phyloP scores from a whole-genome alignment of 2,888 invertebrate genomes.

The Lasioglossum oenotherae region DNA sequence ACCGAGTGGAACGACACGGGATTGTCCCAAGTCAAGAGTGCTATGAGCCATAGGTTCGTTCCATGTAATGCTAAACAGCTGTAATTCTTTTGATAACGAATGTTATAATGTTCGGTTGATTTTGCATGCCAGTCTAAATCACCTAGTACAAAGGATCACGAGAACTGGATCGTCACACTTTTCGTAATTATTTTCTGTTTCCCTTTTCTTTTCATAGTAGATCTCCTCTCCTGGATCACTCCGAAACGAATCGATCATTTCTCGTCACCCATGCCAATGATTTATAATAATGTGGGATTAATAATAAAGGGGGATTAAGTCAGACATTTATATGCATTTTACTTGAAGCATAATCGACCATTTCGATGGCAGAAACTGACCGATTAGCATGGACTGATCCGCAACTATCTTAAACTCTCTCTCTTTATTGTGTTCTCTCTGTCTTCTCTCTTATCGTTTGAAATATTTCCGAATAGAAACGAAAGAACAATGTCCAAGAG shows the following conservation, averaged over 20 bases:
- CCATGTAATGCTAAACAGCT: neutral
- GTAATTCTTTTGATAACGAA: neutral
- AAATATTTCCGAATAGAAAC: neutral
- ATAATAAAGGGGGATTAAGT: neutral
- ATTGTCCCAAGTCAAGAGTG: constrained; percentile 81
- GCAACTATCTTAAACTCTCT: neutral
- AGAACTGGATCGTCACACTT: constrained; percentile 62
- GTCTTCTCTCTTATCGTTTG: neutral
- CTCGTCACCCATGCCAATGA: neutral
- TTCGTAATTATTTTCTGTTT: constrained; percentile 70
- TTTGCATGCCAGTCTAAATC: constrained; percentile 73
- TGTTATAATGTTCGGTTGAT: constrained; percentile 47
- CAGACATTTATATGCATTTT: neutral
- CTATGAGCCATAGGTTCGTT: constrained; percentile 81
- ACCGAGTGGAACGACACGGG: constrained; percentile 82
- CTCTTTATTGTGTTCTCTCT: neutral
- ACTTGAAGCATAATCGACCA: neutral
- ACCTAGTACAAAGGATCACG: constrained; percentile 63
- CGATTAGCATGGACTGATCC: neutral
- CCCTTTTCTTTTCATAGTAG: constrained; percentile 20
- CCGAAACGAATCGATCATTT: neutral
- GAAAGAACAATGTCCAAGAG: neutral
- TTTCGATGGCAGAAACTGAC: neutral
- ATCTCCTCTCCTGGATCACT: neutral
- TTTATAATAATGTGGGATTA: neutral